Percentiles rank a stretch among this genome's conserved stretches.
These are phyloP conservation scores for Pangasius macronema DNA, from an alignment of 2,797 vertebrate species.

Conservation along the genomic window DNA sequence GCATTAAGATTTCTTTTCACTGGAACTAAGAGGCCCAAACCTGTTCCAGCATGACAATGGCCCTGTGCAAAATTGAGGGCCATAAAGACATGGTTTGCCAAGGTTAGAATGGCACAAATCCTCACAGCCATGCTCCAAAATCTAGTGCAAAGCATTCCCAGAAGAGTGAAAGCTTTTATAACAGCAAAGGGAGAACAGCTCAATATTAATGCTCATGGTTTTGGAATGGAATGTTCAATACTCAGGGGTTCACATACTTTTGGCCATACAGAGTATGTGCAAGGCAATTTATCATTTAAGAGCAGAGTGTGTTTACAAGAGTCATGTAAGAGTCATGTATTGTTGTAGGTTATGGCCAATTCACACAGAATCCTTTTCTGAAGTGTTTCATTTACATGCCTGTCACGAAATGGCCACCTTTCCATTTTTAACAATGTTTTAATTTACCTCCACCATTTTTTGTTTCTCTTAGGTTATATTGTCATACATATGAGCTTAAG, in stretches of 20 bases:
- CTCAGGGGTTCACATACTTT: not conserved
- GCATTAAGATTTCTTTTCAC: not conserved
- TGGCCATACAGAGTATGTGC: not conserved
- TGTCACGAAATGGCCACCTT: not conserved
- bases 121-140: not conserved
- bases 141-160: not conserved
- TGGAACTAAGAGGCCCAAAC: not conserved
- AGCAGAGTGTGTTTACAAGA: not conserved
- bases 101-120: not conserved
- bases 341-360: not conserved
- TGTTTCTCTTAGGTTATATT: not conserved
- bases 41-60: not conserved
- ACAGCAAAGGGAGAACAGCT: not conserved
- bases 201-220: slow-evolving; percentile 7
- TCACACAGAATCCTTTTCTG: not conserved
- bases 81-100: not conserved
- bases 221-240: slow-evolving; percentile 4
- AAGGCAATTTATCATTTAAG: not conserved
- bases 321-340: not conserved
- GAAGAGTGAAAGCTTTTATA: not conserved
- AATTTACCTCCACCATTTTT: not conserved
- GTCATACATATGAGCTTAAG: not conserved
- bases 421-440: not conserved
- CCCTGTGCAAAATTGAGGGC: not conserved
- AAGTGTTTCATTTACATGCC: not conserved